Evolutionary conservation across 2,113 vertebrate species (phyloP).

Genomic region (Lycocorax pyrrhopterus): DNA sequence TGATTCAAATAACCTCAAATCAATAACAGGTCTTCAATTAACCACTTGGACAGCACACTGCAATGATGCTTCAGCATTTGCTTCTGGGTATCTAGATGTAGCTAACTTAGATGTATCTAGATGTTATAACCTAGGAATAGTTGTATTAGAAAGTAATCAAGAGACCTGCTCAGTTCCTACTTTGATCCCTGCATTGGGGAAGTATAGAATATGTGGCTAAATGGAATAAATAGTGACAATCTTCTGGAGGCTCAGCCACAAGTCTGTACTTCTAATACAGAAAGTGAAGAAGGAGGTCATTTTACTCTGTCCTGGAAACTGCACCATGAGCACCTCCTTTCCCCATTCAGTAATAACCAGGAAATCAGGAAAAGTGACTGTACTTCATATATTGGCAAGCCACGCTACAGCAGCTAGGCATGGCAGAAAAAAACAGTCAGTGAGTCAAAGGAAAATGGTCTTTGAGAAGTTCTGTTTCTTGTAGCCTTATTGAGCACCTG

Average conservation of each 20-base stretch:
- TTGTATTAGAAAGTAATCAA: background rate
- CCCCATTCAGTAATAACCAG: background rate
- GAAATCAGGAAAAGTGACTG: background rate
- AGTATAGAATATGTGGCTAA: background rate
- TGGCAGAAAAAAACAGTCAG: background rate
- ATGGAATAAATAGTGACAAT: background rate
- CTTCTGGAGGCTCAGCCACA: background rate
- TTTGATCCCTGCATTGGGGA: background rate
- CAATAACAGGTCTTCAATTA: background rate
- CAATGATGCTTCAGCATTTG: background rate
- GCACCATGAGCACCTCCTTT: background rate
- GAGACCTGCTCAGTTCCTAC: background rate
- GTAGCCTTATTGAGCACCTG: background rate
- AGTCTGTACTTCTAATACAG: background rate
- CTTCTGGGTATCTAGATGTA: background rate
- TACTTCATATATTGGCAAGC: background rate
- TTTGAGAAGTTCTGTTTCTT: background rate
- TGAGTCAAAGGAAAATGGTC: background rate
- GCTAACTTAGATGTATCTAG: background rate
- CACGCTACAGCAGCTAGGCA: background rate
- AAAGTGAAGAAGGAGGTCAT: background rate
- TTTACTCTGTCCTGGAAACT: background rate
- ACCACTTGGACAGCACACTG: background rate
- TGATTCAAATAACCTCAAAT: background rate
- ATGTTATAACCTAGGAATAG: background rate